phyloP scores from a whole-genome alignment of 2,888 invertebrate genomes.

The Quadriops clusia region DNA sequence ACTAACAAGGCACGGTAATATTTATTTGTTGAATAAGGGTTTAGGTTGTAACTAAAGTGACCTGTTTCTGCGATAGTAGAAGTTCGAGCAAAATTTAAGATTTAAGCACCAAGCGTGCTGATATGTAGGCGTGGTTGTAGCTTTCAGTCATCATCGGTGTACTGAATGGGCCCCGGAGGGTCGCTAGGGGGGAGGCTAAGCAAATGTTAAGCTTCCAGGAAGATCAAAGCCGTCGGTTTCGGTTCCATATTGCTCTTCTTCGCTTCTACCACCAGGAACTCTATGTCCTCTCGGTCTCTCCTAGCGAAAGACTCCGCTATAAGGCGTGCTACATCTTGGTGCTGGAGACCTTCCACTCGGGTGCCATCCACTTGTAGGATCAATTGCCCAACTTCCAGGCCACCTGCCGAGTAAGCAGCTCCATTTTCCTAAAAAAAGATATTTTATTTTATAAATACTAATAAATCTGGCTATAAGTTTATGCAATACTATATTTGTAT shows the following conservation, averaged over 20 bases:
- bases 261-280: conserved; percentile 86
- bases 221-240: conserved; percentile 81
- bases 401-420: conserved; percentile 85
- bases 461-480: too few species aligned
- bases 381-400: conserved; percentile 86
- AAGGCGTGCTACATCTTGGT: conserved; percentile 81
- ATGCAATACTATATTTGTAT: too few species aligned
- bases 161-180: conserved; percentile 50
- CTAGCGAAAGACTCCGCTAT: conserved; percentile 91
- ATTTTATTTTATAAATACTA: too few species aligned
- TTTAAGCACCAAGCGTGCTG: too few species aligned
- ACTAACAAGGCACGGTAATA: neutral
- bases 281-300: conserved; percentile 76
- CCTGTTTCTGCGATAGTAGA: conserved; percentile 7
- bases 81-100: too few species aligned
- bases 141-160: conserved; percentile 51
- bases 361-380: conserved; percentile 79
- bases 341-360: conserved; percentile 65
- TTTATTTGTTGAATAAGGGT: conserved; percentile 1
- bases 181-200: conserved; percentile 77
- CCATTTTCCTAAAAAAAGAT: conserved; percentile 89
- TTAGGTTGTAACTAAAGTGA: conserved; percentile 1
- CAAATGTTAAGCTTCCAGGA: conserved; percentile 87
- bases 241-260: conserved; percentile 86
- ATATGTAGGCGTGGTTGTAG: conserved; percentile 10